Percentiles rank a stretch among this genome's conserved stretches.
These are phyloP conservation scores for Phylloscopus trochilus DNA, from an alignment of 2,113 vertebrate species.

Conservation along the genomic window DNA sequence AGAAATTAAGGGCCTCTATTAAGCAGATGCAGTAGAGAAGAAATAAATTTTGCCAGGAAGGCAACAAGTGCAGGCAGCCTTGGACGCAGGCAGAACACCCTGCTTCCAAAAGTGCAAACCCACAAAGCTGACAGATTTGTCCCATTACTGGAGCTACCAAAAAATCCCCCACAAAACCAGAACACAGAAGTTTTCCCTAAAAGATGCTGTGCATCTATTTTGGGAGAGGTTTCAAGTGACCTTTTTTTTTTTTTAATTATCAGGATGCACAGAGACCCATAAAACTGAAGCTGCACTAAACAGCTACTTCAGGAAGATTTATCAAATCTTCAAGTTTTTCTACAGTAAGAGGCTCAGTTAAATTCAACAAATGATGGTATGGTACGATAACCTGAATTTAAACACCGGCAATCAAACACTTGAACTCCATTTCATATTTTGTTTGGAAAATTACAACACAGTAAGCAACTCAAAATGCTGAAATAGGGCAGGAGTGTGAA, in stretches of 20 bases:
- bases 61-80: neutral
- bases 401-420: neutral
- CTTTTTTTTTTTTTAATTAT: neutral
- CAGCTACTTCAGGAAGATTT: neutral
- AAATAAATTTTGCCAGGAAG: neutral
- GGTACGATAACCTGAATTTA: neutral
- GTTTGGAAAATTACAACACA: neutral
- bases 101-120: neutral
- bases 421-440: neutral
- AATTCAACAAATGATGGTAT: neutral
- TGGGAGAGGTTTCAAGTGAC: neutral
- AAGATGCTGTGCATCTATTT: neutral
- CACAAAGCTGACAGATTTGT: neutral
- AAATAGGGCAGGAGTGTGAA: neutral
- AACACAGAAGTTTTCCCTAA: neutral
- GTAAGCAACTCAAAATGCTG: neutral
- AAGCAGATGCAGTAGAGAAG: neutral
- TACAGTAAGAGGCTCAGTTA: neutral
- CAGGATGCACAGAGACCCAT: neutral
- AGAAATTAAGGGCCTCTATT: neutral
- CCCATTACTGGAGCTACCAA: neutral
- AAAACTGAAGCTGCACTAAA: neutral
- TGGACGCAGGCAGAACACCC: fast-evolving
- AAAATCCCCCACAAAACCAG: neutral
- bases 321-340: neutral